These are phyloP conservation scores for Elaphurus davidianus DNA, from an alignment of 2,113 vertebrate genomes.

Conservation along the genomic window DNA sequence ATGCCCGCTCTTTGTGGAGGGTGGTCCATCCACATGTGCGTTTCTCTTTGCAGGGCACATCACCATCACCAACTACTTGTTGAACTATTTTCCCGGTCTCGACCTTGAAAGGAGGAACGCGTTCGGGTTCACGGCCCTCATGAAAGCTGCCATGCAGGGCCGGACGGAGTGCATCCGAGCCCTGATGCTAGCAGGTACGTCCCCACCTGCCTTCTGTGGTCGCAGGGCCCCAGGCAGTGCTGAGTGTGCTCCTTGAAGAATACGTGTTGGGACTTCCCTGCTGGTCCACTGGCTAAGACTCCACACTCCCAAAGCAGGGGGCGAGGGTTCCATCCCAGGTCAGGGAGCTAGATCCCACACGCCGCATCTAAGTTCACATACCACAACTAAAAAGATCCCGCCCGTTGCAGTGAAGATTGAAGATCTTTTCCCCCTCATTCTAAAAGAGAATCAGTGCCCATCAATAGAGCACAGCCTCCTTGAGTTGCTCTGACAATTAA, in stretches of 20 bases:
- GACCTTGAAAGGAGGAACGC: conserved; percentile 93
- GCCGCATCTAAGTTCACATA: background rate
- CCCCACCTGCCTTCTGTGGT: background rate
- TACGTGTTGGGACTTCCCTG: background rate
- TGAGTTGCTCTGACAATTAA: background rate
- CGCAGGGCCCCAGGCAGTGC: rapidly evolving
- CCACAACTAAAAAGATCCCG: background rate
- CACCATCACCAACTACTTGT: conserved; percentile 93
- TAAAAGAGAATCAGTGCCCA: background rate
- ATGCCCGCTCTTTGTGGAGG: rapidly evolving
- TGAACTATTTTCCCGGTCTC: conserved; percentile 94
- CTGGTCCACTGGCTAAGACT: background rate
- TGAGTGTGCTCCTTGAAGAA: background rate
- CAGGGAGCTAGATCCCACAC: background rate
- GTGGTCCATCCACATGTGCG: rapidly evolving
- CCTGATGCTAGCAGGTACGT: conserved; percentile 93
- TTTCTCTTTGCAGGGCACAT: conserved; percentile 88
- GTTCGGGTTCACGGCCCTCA: conserved; percentile 95
- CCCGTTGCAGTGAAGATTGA: background rate
- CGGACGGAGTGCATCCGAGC: conserved; percentile 91
- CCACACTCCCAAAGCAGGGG: background rate
- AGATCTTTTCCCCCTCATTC: background rate
- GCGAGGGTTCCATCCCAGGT: background rate
- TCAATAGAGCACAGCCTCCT: rapidly evolving
- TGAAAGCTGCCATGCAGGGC: conserved; percentile 98